A percentile compares a stretch with the other conserved stretches of the same genome.
Conservation (phyloP, 2,113 vertebrate species). For the Ptilorrhoa leucosticta region DNA sequence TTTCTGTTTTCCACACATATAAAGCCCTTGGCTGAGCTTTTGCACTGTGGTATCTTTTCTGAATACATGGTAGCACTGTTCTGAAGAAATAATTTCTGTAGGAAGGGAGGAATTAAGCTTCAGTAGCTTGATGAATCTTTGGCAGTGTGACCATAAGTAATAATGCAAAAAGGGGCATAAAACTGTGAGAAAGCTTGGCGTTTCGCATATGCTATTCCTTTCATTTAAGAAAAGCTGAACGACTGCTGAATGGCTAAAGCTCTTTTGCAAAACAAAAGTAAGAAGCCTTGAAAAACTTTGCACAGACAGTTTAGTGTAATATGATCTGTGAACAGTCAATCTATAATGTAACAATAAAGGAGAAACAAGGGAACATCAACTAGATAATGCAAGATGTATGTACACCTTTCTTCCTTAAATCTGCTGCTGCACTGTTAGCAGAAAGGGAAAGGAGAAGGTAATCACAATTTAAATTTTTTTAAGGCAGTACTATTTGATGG, state of each 20-base stretch:
- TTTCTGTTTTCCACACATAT: background rate
- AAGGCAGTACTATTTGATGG: background rate
- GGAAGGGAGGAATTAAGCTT: background rate
- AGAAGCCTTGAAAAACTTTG: background rate
- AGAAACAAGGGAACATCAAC: background rate
- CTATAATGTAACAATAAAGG: background rate
- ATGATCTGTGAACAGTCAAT: background rate
- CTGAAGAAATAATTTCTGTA: background rate
- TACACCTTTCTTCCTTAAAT: background rate
- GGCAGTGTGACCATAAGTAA: background rate
- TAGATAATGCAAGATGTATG: background rate
- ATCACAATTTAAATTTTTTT: background rate
- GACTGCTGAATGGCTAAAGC: background rate
- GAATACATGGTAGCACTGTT: background rate
- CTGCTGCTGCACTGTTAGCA: background rate
- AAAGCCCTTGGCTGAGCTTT: background rate
- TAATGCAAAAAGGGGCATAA: background rate
- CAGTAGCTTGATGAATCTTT: background rate
- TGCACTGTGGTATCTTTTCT: background rate
- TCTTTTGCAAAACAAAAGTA: background rate
- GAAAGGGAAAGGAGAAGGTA: background rate
- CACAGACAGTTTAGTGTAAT: background rate
- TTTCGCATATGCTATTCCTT: background rate
- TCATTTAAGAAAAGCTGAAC: background rate
- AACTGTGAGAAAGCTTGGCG: background rate